A percentile compares a stretch with the other conserved stretches of the same genome.
Conservation (phyloP, 2,113 vertebrate species). For the Megatriorchis doriae region DNA sequence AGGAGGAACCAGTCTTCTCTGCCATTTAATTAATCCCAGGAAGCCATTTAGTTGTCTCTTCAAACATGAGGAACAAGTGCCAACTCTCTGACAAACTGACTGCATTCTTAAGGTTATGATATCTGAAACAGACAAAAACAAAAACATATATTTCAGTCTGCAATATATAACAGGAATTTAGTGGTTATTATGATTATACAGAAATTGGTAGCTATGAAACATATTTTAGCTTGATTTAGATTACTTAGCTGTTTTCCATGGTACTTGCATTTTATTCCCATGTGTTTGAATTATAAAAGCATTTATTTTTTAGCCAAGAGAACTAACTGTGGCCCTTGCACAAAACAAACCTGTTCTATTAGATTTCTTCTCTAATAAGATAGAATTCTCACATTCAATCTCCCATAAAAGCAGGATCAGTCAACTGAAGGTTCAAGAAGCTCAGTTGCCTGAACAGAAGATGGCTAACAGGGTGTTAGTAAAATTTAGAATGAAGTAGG, state of each 20-base stretch:
- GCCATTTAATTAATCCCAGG: background rate
- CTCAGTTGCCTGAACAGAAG: background rate
- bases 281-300: background rate
- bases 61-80: constrained; percentile 50
- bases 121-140: constrained; percentile 1
- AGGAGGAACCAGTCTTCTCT: background rate
- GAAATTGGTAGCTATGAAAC: background rate
- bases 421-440: background rate
- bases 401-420: background rate
- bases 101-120: constrained; percentile 71
- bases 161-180: background rate
- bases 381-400: background rate
- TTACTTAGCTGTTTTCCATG: background rate
- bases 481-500: background rate
- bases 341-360: background rate
- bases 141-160: background rate
- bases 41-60: constrained; percentile 3
- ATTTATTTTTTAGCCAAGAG: background rate
- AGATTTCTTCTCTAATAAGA: background rate
- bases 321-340: background rate
- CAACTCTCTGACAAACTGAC: constrained; percentile 35
- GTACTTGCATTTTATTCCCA: background rate
- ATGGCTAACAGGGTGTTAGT: background rate
- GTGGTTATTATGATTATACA: background rate
- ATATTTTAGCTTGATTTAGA: background rate